Conservation (phyloP, 2,113 vertebrate species). For the Percina caprodes region DNA sequence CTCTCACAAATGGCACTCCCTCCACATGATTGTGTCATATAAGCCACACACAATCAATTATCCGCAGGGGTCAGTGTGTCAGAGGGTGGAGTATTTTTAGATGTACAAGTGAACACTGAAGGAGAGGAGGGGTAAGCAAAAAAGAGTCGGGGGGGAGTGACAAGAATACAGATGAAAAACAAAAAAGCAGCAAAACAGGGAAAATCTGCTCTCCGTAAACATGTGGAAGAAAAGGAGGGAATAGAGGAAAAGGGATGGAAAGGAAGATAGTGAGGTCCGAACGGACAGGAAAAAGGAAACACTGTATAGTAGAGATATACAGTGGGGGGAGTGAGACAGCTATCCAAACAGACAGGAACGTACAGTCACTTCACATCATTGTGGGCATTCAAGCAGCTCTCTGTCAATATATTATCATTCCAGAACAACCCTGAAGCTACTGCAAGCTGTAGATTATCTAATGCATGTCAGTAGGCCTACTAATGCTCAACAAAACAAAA, state of each 20-base stretch:
- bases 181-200: constrained; percentile 33
- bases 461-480: not conserved
- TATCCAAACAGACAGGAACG: constrained; percentile 37
- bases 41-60: constrained; percentile 56
- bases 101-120: not conserved
- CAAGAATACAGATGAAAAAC: constrained; percentile 36
- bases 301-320: constrained; percentile 62
- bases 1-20: constrained; percentile 57
- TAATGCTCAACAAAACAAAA: not conserved
- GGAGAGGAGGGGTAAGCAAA: not conserved
- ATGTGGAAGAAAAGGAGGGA: constrained; percentile 39
- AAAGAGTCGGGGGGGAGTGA: not conserved
- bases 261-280: constrained; percentile 5
- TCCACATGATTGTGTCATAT: constrained; percentile 58
- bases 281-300: constrained; percentile 65
- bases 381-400: constrained; percentile 74
- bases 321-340: constrained; percentile 18
- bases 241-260: constrained; percentile 11
- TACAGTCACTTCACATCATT: constrained; percentile 70
- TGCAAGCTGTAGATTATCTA: constrained; percentile 26
- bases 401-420: constrained; percentile 54
- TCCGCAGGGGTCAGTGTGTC: constrained; percentile 72
- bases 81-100: constrained; percentile 44
- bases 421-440: constrained; percentile 25
- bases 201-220: constrained; percentile 40